A percentile compares a stretch with the other conserved stretches of the same genome.
Conservation (phyloP, 2,113 vertebrate genomes). For the Chaenocephalus aceratus region DNA sequence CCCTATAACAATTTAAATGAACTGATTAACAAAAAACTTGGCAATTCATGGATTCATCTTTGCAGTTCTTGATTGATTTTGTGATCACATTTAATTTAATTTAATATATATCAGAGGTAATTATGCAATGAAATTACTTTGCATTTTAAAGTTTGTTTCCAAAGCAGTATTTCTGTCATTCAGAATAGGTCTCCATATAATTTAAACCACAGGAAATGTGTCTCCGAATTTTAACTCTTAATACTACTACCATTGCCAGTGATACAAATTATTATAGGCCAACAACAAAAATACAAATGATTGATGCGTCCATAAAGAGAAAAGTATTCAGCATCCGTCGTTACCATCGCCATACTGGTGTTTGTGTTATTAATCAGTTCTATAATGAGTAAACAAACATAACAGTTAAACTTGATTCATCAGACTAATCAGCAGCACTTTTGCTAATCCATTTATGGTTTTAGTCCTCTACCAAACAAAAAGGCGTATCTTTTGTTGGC, state of each 20-base stretch:
- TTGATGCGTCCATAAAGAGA: neutral
- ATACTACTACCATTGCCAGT: neutral
- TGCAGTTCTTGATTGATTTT: neutral
- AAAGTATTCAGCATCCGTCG: neutral
- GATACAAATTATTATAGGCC: neutral
- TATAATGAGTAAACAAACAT: neutral
- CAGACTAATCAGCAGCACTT: neutral
- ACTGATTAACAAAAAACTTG: no score
- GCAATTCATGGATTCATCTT: no score
- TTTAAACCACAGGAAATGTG: neutral
- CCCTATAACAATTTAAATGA: no score
- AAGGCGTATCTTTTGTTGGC: neutral
- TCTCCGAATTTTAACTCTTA: neutral
- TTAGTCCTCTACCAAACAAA: neutral
- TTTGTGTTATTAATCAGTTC: neutral
- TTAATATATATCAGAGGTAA: neutral
- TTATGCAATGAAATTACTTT: neutral
- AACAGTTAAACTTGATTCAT: neutral
- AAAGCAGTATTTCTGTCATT: neutral
- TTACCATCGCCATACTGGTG: neutral
- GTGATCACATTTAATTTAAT: neutral
- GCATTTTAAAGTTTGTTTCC: neutral
- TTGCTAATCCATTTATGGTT: neutral
- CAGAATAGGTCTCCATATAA: neutral
- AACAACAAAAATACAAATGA: neutral